phyloP scores from a whole-genome alignment of 2,113 vertebrate genomes.

The Salvelinus namaycush region DNA sequence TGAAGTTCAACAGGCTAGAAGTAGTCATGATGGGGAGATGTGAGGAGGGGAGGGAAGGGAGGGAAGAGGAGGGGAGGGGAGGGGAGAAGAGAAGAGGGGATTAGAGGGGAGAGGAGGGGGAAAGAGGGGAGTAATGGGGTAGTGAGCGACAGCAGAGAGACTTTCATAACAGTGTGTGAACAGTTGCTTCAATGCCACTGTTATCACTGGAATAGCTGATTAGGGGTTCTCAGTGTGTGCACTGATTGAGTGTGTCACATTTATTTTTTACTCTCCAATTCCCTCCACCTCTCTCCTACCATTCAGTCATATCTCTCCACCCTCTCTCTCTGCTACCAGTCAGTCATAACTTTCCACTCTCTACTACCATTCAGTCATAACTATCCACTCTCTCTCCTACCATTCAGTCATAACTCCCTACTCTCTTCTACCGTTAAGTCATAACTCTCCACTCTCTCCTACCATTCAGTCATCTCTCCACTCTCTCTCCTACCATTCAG shows the following conservation, averaged over 20 bases:
- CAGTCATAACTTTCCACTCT: too few relatives aligned
- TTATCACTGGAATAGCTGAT: slow-evolving; percentile 44
- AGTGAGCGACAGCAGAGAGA: not conserved
- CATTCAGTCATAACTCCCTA: not conserved
- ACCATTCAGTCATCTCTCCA: too few relatives aligned
- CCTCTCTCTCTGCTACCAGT: too few relatives aligned
- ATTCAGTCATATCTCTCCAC: too few relatives aligned
- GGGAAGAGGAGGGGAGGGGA: not conserved
- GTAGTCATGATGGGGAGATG: not conserved
- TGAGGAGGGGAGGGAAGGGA: not conserved
- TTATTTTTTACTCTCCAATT: too few relatives aligned
- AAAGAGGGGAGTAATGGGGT: not conserved
- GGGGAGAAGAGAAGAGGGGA: not conserved
- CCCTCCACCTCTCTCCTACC: too few relatives aligned
- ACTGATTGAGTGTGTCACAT: too few relatives aligned
- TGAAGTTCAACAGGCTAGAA: too few relatives aligned
- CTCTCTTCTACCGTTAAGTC: too few relatives aligned
- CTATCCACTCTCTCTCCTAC: not conserved
- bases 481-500: too few relatives aligned
- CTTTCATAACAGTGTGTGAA: slow-evolving; percentile 43
- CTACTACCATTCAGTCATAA: too few relatives aligned
- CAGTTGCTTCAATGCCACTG: slow-evolving; percentile 30
- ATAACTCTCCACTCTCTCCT: too few relatives aligned
- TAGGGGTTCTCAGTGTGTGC: slow-evolving; percentile 41
- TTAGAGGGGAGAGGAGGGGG: not conserved